Conservation (phyloP, 1,140 invertebrate species). For the Andricus grossulariae region DNA sequence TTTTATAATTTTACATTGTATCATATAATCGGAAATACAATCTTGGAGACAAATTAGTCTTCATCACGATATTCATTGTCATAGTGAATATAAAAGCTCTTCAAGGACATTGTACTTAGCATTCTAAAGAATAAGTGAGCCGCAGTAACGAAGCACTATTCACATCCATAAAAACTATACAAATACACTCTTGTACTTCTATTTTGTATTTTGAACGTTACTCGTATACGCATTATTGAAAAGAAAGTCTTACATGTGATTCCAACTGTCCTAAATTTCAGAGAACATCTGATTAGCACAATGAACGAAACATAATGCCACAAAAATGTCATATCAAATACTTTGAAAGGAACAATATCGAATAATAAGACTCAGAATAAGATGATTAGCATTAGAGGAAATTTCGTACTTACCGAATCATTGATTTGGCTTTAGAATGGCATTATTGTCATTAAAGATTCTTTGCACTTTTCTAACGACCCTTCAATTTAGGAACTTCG, state of each 20-base stretch:
- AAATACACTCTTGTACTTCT: not conserved
- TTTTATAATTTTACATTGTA: too few relatives aligned
- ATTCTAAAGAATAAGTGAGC: constrained; percentile 12
- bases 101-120: constrained; percentile 18
- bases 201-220: constrained; percentile 13
- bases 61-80: not conserved
- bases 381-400: not conserved
- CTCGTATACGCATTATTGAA: not conserved
- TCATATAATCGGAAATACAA: too few relatives aligned
- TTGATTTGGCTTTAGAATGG: not conserved
- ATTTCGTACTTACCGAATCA: not conserved
- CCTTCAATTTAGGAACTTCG: not conserved
- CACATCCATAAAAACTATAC: not conserved
- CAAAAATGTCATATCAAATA: not conserved
- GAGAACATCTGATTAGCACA: not conserved
- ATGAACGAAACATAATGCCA: not conserved
- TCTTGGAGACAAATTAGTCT: not conserved
- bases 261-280: not conserved
- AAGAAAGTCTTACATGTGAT: not conserved
- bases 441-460: not conserved
- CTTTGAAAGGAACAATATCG: not conserved
- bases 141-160: not conserved
- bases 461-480: not conserved
- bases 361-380: too few relatives aligned
- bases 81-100: not conserved